phyloP scores from a whole-genome alignment of 2,113 vertebrate species.

The Vulpes ferrilata region DNA sequence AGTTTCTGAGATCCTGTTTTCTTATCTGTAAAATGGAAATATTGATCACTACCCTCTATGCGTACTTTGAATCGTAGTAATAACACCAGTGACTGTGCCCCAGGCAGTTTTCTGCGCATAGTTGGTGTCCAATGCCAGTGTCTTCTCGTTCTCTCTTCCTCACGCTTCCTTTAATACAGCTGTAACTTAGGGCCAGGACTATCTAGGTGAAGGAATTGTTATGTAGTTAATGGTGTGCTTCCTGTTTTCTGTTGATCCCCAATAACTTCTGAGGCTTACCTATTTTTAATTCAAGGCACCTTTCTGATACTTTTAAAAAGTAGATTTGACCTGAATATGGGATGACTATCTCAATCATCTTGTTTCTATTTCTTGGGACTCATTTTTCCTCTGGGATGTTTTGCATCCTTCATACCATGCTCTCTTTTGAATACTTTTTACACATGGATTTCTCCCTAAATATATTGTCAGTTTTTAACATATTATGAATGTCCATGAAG shows the following conservation, averaged over 20 bases:
- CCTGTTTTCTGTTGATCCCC: neutral
- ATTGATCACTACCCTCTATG: neutral
- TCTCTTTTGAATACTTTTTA: neutral
- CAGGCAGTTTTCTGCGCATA: neutral
- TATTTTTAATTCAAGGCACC: neutral
- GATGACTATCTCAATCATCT: neutral
- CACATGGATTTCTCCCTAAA: neutral
- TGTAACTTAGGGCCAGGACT: neutral
- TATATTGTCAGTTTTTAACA: neutral
- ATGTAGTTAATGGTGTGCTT: neutral
- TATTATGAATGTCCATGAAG: neutral
- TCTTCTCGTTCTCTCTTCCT: neutral
- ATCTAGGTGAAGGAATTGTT: neutral
- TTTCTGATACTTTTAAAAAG: slow-evolving; percentile 8
- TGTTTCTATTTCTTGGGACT: neutral
- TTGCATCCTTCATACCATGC: neutral
- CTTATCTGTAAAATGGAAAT: neutral
- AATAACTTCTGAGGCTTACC: neutral
- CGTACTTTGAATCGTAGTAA: neutral
- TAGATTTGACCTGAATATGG: neutral
- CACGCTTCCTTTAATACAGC: neutral
- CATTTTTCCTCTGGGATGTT: neutral
- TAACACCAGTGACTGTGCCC: neutral
- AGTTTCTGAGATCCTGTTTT: neutral
- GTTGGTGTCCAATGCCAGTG: neutral